Evolutionary conservation across 1,140 invertebrate genomes (phyloP).

Genomic region (Drosophila tani): DNA sequence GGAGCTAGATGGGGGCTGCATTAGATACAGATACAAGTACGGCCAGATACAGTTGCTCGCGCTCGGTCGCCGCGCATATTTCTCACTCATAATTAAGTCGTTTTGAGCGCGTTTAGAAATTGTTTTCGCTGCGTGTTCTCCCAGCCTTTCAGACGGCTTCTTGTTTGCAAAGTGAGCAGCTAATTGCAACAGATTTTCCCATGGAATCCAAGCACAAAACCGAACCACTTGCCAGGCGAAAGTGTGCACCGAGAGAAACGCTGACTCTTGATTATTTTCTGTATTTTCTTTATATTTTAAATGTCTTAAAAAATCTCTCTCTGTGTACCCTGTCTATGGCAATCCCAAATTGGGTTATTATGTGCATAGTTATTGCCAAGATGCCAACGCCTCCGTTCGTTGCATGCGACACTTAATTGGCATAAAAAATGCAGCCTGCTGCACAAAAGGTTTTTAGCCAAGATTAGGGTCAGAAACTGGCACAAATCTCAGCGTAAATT

Average conservation of each 20-base stretch:
- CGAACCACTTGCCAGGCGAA: conserved; percentile 51
- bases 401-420: conserved; percentile 79
- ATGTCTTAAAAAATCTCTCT: neutral
- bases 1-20: neutral
- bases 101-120: conserved; percentile 83
- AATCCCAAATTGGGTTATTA: conserved; percentile 77
- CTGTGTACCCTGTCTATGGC: conserved; percentile 6
- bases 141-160: conserved; percentile 29
- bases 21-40: conserved; percentile 23
- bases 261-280: too few relatives aligned
- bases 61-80: conserved; percentile 62
- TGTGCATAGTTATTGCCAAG: conserved; percentile 76
- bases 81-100: conserved; percentile 82
- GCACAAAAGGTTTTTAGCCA: conserved; percentile 30
- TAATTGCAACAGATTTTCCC: conserved; percentile 83
- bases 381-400: conserved; percentile 52
- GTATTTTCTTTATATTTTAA: too few relatives aligned
- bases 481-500: conserved; percentile 54
- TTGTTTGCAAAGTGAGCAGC: conserved; percentile 74
- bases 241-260: conserved; percentile 34
- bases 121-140: conserved; percentile 80
- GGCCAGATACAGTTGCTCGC: conserved; percentile 60
- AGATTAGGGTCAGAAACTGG: conserved; percentile 43
- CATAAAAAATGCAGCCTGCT: conserved; percentile 49
- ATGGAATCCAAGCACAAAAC: conserved; percentile 38